Percentiles rank a stretch among this genome's conserved stretches.
These are phyloP conservation scores for Eupithecia insigniata DNA, from an alignment of 2,888 invertebrate species.

Conservation along the genomic window DNA sequence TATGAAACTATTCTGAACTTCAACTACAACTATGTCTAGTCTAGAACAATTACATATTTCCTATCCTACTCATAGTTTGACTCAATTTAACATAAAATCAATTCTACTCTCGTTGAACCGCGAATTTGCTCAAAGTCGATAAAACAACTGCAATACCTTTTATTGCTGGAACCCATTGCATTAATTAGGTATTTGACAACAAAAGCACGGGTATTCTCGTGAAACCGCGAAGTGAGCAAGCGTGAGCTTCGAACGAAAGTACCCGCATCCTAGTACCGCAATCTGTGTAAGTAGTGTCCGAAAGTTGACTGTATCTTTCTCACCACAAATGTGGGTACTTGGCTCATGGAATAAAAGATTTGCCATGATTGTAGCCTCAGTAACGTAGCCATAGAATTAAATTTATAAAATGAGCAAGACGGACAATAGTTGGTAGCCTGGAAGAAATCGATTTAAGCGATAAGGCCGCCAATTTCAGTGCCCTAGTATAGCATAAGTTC, in stretches of 20 bases:
- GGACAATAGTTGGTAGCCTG: no score
- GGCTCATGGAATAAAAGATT: neutral
- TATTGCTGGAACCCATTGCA: constrained; percentile 42
- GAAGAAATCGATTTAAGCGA: no score
- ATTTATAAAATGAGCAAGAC: neutral
- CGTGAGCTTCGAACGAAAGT: constrained; percentile 10
- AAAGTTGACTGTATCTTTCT: constrained; percentile 5
- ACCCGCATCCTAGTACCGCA: constrained; percentile 10
- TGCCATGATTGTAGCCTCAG: neutral
- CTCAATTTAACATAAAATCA: constrained; percentile 26
- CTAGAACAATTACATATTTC: neutral
- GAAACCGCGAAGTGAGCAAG: constrained; percentile 31
- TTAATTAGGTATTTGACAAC: constrained; percentile 45
- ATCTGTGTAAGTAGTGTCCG: constrained; percentile 5
- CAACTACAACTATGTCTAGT: constrained; percentile 18
- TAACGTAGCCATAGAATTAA: neutral
- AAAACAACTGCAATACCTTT: constrained; percentile 26
- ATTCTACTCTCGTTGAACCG: constrained; percentile 12
- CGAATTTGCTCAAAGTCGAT: constrained; percentile 29
- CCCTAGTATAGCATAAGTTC: no score
- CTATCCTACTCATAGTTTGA: neutral
- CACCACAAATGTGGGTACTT: neutral
- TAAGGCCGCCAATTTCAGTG: no score
- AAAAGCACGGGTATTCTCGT: constrained; percentile 38
- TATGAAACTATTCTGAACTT: constrained; percentile 2